A percentile compares a stretch with the other conserved stretches of the same genome.
These are phyloP conservation scores for Ficedula albicollis DNA, from an alignment of 2,797 vertebrate genomes.

Conservation along the genomic window DNA sequence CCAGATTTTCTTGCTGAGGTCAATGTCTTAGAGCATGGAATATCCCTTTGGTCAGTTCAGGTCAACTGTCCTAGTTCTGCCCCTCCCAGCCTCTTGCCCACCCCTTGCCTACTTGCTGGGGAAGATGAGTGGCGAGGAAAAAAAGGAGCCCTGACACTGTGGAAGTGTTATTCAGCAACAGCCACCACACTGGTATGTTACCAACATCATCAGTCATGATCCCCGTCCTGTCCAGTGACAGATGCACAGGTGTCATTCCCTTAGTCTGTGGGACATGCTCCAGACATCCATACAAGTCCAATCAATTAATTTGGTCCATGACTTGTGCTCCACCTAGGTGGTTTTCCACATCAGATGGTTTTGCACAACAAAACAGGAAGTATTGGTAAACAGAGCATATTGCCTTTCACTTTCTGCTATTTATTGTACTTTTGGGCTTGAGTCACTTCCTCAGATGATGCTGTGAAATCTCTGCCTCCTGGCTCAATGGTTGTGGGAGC, in stretches of 20 bases:
- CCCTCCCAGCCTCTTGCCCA: neutral
- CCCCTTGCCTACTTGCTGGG: neutral
- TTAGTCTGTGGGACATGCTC: neutral
- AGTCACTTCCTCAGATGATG: neutral
- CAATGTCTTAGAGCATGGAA: neutral
- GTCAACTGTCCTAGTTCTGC: neutral
- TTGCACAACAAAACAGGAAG: neutral
- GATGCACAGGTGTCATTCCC: neutral
- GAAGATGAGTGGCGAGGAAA: neutral
- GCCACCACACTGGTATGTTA: neutral
- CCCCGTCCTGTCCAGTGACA: neutral
- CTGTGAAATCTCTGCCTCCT: neutral
- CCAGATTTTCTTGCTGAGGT: neutral
- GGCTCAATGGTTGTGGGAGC: no score
- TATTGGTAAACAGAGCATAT: neutral
- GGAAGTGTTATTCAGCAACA: neutral
- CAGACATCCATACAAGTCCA: neutral
- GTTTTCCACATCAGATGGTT: neutral
- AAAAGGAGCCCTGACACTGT: neutral
- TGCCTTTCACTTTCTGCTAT: neutral
- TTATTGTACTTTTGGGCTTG: neutral
- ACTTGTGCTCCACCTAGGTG: neutral
- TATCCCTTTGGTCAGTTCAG: neutral
- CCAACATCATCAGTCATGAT: neutral
- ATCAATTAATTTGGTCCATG: neutral